Evolutionary conservation across 2,888 invertebrate genomes (phyloP).

Genomic region (Selenia dentaria): DNA sequence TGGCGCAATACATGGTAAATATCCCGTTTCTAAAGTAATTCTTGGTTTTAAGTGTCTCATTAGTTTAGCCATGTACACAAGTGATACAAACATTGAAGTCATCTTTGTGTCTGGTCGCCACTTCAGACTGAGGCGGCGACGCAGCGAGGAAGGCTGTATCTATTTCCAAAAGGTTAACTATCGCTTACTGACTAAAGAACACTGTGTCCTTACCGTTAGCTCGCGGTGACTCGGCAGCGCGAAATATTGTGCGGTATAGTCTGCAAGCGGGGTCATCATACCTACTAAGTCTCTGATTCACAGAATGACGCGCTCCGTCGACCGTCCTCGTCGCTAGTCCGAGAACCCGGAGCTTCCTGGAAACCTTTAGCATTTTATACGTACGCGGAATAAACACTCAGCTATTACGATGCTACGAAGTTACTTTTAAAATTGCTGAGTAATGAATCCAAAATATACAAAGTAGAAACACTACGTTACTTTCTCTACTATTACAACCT

Average conservation of each 20-base stretch:
- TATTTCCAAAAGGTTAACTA: neutral
- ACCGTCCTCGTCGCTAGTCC: conserved; percentile 30
- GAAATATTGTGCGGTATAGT: conserved; percentile 43
- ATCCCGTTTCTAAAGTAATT: too few relatives aligned
- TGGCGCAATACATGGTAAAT: too few relatives aligned
- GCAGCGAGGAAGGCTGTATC: too few relatives aligned
- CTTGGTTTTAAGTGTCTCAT: too few relatives aligned
- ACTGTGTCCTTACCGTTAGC: conserved; percentile 55
- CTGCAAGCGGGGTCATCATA: conserved; percentile 66
- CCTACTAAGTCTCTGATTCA: conserved; percentile 60
- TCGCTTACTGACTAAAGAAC: conserved; percentile 7
- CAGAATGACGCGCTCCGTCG: conserved; percentile 38
- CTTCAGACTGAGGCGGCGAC: too few relatives aligned
- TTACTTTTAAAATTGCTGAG: conserved; percentile 2
- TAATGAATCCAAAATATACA: conserved; percentile 1
- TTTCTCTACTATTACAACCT: too few relatives aligned
- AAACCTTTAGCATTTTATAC: conserved; percentile 9
- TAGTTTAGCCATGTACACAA: too few relatives aligned
- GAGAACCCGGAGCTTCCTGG: conserved; percentile 33
- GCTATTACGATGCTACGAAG: neutral
- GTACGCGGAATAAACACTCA: neutral
- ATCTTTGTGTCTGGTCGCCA: too few relatives aligned
- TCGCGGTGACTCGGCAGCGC: conserved; percentile 48
- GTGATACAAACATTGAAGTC: too few relatives aligned
- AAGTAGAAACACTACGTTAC: too few relatives aligned